phyloP scores from a whole-genome alignment of 2,888 invertebrate species.

The Netelia fuscicornis region DNA sequence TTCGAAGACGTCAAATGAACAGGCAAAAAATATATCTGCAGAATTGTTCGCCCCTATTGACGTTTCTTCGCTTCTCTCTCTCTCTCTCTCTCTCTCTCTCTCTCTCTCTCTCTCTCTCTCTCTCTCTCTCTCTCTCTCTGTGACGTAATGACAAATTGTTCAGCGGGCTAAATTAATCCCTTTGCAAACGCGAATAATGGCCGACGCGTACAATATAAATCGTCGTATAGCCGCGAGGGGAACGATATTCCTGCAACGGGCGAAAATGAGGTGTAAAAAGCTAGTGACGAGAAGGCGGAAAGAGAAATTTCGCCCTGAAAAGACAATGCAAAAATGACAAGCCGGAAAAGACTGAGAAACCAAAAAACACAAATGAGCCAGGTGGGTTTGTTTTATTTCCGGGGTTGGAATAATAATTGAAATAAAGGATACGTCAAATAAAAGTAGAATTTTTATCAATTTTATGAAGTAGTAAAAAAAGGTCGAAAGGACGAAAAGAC shows the following conservation, averaged over 20 bases:
- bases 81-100: background rate
- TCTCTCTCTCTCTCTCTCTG: background rate
- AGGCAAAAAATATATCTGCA: conserved; percentile 25
- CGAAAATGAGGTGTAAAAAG: background rate
- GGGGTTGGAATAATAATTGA: too few species aligned
- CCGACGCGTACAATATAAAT: conserved; percentile 22
- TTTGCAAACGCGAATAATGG: background rate
- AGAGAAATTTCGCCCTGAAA: too few species aligned
- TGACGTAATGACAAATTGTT: conserved; percentile 5
- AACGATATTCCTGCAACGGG: background rate
- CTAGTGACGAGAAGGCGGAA: background rate
- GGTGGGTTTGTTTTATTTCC: too few species aligned
- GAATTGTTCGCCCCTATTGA: conserved; percentile 5
- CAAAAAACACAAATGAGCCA: too few species aligned
- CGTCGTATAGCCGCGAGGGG: background rate
- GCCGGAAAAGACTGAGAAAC: too few species aligned
- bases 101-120: too few species aligned
- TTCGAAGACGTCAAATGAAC: conserved; percentile 37
- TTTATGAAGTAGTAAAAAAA: too few species aligned
- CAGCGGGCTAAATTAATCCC: conserved; percentile 24
- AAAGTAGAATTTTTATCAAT: too few species aligned
- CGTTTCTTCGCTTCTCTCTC: background rate
- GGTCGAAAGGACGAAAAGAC: background rate
- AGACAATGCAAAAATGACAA: too few species aligned
- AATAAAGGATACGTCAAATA: too few species aligned